Evolutionary conservation across 2,888 invertebrate species (phyloP).

Genomic region (Tipula helvola): DNA sequence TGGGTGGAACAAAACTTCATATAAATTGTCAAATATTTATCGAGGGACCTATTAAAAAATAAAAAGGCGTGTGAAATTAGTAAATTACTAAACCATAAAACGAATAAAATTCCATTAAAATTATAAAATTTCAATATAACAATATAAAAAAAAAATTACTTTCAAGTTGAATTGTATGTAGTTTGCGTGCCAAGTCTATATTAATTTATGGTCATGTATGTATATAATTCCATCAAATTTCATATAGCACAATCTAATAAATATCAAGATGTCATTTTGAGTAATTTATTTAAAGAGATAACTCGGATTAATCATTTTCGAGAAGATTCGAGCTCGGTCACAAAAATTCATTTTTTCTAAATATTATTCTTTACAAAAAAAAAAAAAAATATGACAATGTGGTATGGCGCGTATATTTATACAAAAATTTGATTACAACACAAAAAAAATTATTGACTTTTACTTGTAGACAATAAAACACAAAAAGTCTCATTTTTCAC

Average conservation of each 20-base stretch:
- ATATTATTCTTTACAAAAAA: not conserved
- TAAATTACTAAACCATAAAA: not conserved
- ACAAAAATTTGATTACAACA: not conserved
- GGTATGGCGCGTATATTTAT: not conserved
- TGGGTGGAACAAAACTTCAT: too few relatives aligned
- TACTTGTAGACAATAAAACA: not conserved
- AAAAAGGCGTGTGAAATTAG: too few relatives aligned
- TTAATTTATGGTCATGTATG: not conserved
- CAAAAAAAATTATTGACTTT: not conserved
- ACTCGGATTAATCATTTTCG: not conserved
- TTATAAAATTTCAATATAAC: not conserved
- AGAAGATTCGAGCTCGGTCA: not conserved
- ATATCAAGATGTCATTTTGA: not conserved
- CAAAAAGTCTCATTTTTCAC: not conserved
- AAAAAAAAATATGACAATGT: not conserved
- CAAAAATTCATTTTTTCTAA: not conserved
- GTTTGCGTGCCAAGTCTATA: not conserved
- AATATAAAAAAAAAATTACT: not conserved
- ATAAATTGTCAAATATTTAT: too few relatives aligned
- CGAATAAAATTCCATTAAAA: not conserved
- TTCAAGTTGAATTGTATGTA: not conserved
- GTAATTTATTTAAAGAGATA: not conserved
- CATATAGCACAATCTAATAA: not conserved
- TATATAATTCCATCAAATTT: not conserved
- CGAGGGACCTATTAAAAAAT: too few relatives aligned